These are phyloP conservation scores for Aphidius colemani DNA, from an alignment of 2,888 invertebrate species.

Conservation along the genomic window DNA sequence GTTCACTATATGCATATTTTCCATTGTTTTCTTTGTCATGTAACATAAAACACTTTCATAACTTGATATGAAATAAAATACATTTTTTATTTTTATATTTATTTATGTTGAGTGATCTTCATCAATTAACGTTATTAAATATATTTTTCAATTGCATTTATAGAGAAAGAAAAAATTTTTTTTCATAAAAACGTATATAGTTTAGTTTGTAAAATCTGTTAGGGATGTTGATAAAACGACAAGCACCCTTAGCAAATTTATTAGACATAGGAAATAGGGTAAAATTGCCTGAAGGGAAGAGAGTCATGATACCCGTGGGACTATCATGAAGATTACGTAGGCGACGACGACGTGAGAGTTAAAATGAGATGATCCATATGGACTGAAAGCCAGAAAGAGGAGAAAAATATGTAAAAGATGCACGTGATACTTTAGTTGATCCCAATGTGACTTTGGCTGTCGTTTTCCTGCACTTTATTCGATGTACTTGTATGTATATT, in stretches of 20 bases:
- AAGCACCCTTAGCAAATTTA: slow-evolving; percentile 9
- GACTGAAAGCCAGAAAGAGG: neutral
- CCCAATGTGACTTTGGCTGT: neutral
- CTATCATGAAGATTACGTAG: slow-evolving; percentile 17
- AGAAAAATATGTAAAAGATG: neutral
- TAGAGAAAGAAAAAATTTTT: neutral
- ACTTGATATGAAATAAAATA: too few species aligned
- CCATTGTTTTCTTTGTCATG: too few species aligned
- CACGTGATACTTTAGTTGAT: slow-evolving; percentile 12
- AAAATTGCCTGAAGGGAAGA: slow-evolving; percentile 12
- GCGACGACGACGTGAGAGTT: slow-evolving; percentile 9
- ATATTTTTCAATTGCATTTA: too few species aligned
- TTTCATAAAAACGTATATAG: neutral
- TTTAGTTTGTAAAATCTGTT: slow-evolving; percentile 4
- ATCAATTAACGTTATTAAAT: too few species aligned
- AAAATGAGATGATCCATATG: slow-evolving; percentile 1
- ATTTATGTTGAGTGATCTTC: too few species aligned
- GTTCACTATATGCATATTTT: too few species aligned
- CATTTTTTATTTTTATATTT: too few species aligned
- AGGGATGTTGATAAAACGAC: slow-evolving; percentile 11
- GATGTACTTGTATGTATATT: neutral
- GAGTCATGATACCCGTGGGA: slow-evolving; percentile 12
- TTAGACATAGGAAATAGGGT: neutral
- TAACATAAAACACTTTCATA: slow-evolving; percentile 14
- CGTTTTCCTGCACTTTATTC: too few species aligned